phyloP scores from a whole-genome alignment of 2,888 invertebrate species.

The Pherbina coryleti region DNA sequence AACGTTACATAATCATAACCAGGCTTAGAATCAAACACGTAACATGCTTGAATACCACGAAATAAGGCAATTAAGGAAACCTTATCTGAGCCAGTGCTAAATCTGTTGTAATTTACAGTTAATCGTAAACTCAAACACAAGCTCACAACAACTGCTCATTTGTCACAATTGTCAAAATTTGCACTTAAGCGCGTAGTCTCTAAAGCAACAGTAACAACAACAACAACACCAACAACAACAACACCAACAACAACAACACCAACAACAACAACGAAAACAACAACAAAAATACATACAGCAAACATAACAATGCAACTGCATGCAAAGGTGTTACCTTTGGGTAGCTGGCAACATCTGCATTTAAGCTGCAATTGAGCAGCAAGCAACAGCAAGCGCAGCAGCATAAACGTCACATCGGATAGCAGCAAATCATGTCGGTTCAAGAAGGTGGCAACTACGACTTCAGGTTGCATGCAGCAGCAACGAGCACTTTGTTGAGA shows the following conservation, averaged over 20 bases:
- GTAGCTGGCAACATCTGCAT: not conserved
- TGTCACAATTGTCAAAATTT: constrained; percentile 1
- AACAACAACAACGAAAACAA: no score
- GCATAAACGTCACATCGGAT: not conserved
- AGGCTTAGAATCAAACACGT: no score
- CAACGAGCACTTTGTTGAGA: constrained; percentile 1
- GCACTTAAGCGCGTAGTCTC: not conserved
- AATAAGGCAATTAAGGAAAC: no score
- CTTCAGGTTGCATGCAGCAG: not conserved
- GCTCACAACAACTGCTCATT: not conserved
- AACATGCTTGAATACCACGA: no score
- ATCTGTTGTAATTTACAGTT: not conserved
- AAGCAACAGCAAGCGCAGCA: not conserved
- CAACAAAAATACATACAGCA: no score
- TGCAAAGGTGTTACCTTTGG: not conserved
- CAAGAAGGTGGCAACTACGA: not conserved
- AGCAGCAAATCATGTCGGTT: not conserved
- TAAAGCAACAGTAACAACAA: not conserved
- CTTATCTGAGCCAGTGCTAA: not conserved
- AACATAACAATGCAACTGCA: not conserved
- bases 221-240: no score
- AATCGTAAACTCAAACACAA: not conserved
- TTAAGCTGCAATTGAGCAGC: not conserved
- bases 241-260: no score
- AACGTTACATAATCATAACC: no score